Base-by-base conservation (phyloP, 2,113 vertebrate species). In the Mixornis gularis region DNA sequence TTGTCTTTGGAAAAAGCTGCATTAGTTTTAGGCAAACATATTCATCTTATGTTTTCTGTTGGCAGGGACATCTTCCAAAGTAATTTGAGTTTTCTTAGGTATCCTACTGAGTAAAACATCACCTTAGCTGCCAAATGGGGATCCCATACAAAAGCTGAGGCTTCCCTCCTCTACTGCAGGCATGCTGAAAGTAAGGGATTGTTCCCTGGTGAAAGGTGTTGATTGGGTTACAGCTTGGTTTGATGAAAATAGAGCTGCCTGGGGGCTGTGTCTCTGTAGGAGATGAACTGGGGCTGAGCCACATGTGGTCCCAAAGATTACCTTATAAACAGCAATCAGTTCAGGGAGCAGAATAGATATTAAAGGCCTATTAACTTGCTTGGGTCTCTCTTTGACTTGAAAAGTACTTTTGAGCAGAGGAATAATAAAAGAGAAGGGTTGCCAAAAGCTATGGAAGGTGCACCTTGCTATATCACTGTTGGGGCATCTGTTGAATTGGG, bases 211-310 rank as follows among this genome's bases (percentile, higher is more conserved):
- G 93, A 95, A 93, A 93, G 84, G 86, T 95, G 71, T 92, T 96
- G 98, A 98, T 98, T 96, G 91, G 97, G 97, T 97, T 98, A 97
- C 95, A 95, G 86, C 96, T 92, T 95, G 92, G 91, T 96, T 96
- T 97, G 95, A 95, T 94, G 97, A 94, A 97, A 97, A 95, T 96
- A 96, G 98, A 97, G 94, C 91, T 98, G 98, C 97, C 98, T 85
- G 70, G 95, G 60, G 98, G 98, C 97, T 92, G 76, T 96, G 60
- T 97, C 97, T 64, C 98, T 96, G 97, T 95, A 95, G 97, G 98
- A 92, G 96, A 96, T 96, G 95, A 96, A 87, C 95, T 90, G 92
- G 97, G 93, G 85, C 78, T 92, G 90, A 88, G 27, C 96, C 96
- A 77, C 95, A 93, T 97, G 97, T 27, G 26, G 97, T 93, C 91